These are phyloP conservation scores for Drosophila merina DNA, from an alignment of 2,888 invertebrate genomes.

Conservation along the genomic window DNA sequence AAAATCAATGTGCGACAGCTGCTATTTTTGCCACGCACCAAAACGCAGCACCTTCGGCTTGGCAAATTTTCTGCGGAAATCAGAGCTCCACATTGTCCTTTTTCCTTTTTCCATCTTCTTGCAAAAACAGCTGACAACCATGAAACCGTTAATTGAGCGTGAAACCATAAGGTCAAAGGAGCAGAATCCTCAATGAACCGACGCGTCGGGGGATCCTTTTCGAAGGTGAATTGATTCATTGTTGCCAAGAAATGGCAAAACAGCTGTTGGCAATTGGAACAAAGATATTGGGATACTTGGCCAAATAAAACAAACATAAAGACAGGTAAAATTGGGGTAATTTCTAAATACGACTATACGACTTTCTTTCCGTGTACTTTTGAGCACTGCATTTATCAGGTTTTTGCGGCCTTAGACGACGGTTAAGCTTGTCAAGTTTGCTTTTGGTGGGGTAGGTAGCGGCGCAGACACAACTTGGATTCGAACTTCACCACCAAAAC, in stretches of 20 bases:
- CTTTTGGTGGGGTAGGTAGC: conserved; percentile 83
- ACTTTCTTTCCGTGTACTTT: conserved; percentile 41
- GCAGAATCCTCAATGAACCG: conserved; percentile 45
- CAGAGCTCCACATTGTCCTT: conserved; percentile 30
- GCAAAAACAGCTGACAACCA: conserved; percentile 69
- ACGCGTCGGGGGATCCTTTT: conserved; percentile 11
- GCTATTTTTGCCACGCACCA: conserved; percentile 42
- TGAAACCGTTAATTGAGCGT: conserved; percentile 68
- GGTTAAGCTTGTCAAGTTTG: conserved; percentile 76
- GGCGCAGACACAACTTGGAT: conserved; percentile 25
- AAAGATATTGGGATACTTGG: conserved; percentile 2
- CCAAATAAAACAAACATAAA: neutral
- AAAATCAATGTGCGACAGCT: conserved; percentile 63
- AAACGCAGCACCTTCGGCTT: conserved; percentile 21
- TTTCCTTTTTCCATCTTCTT: conserved; percentile 9
- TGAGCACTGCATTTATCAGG: conserved; percentile 65
- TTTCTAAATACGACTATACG: neutral
- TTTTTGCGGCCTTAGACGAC: conserved; percentile 48
- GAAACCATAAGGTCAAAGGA: conserved; percentile 48
- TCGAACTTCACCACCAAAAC: conserved; percentile 41
- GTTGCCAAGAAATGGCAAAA: conserved; percentile 11
- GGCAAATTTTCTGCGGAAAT: conserved; percentile 27
- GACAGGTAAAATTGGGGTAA: neutral
- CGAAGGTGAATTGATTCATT: conserved; percentile 10
- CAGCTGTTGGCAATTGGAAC: conserved; percentile 24